Evolutionary conservation across 2,797 vertebrate genomes (phyloP).

Genomic region (Fringilla coelebs): DNA sequence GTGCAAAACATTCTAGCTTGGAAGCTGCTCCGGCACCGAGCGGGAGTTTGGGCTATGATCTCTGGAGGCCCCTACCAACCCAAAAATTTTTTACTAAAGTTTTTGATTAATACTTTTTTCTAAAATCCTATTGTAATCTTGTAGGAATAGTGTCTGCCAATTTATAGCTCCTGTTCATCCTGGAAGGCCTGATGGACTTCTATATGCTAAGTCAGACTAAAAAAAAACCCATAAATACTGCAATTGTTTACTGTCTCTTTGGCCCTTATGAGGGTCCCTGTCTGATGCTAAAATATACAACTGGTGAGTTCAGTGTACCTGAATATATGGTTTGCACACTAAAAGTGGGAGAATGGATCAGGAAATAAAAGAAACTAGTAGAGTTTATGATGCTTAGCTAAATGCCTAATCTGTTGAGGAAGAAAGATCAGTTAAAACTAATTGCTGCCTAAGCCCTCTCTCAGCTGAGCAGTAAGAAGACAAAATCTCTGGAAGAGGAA

Average conservation of each 20-base stretch:
- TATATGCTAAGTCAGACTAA: neutral
- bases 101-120: neutral
- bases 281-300: neutral
- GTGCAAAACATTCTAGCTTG: neutral
- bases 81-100: neutral
- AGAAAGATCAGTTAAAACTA: neutral
- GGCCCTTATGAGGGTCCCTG: neutral
- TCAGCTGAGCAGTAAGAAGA: neutral
- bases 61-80: neutral
- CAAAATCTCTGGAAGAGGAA: neutral
- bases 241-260: neutral
- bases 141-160: neutral
- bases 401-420: neutral
- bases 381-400: neutral
- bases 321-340: fast-evolving
- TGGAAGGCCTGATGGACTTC: neutral
- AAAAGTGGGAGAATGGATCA: neutral
- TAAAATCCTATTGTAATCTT: neutral
- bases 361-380: neutral
- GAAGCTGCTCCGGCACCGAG: neutral
- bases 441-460: neutral
- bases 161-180: neutral
- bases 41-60: neutral
- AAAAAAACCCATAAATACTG: neutral
- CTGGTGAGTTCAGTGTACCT: neutral